Evolutionary conservation across 2,888 invertebrate species (phyloP), one percentile per base, ranked within the genome.

Genomic region (Himalopsyche kuldschensis): DNA sequence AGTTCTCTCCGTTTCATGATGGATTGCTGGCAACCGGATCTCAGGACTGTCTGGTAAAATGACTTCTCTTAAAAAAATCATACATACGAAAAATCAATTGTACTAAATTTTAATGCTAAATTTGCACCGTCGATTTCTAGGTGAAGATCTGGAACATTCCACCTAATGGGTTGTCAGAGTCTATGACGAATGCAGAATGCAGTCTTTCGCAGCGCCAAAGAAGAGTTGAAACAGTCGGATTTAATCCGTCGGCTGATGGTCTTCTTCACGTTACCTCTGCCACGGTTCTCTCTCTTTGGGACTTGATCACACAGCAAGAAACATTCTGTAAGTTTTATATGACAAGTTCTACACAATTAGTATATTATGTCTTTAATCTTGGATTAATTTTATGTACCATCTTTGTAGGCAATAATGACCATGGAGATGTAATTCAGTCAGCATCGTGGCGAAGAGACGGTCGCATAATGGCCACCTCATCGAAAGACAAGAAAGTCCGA

Each of bases 1-100:
- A 96, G 88, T 98, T 99, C 89, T 98, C 98, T 41, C 98, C 98
- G 8, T 98, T 98, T 90, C 97, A 98, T 89, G 98, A 98, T 91
- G 97, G 97, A 48, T 92, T 98, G 77, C 91, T 99, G 87, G 95
- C 97, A 41, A 98, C 98, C 47, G 97, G 97, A 83, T 97, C 96
- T 79, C 96, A 96, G 90, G 97, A 97, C 90, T 96, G 96, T 87
- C 92, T 96, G 90, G 96, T 95, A 89, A 90, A 92, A 87, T 86
- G 82, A 27, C 77, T 35, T 35, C 30, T 20, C 0, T 27, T 20
- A 46, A 27, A 31, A 76, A 31, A 31, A 76, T 77, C 17, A n/a
- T 77, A 15, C 17, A 15, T 31, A 20, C 6, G 6, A 24, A 27
- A 63, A 63, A 63, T 8, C 63, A 63, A 63, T 27, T 30, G 2